phyloP scores from a whole-genome alignment of 2,888 invertebrate genomes.

The Eulithis testata region DNA sequence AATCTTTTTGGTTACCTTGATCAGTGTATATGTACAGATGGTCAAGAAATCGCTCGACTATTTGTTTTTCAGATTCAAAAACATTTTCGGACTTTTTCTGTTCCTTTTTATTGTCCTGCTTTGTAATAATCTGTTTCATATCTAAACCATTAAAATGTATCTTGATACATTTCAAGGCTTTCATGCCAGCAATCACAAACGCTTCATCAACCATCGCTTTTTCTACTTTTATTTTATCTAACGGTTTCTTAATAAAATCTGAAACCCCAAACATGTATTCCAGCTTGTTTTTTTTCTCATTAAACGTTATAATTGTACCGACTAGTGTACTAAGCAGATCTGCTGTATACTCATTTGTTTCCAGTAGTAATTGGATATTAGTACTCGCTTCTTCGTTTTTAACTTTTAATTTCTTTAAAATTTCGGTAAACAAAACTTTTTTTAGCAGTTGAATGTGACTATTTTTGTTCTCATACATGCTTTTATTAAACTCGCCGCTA shows the following conservation, averaged over 20 bases:
- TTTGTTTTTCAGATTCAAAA: background rate
- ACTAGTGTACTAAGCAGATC: background rate
- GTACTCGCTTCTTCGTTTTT: background rate
- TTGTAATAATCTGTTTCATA: background rate
- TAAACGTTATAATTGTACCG: constrained; percentile 1
- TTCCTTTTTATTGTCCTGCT: background rate
- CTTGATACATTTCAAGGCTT: background rate
- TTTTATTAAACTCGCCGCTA: background rate
- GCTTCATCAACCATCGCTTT: background rate
- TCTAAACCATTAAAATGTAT: background rate
- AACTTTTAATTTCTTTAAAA: background rate
- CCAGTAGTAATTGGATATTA: background rate
- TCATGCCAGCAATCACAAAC: background rate
- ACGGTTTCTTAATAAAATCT: background rate
- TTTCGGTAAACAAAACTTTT: background rate
- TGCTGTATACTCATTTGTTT: background rate
- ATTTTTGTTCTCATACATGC: background rate
- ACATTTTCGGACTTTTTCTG: background rate
- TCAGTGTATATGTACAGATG: background rate
- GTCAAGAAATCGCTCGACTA: background rate
- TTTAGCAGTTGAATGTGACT: background rate
- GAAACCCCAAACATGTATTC: background rate
- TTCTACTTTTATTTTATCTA: background rate
- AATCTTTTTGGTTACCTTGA: background rate
- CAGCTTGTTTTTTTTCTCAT: background rate